Conservation (phyloP, 1,140 invertebrate genomes). For the Ditylenchus dipsaci region DNA sequence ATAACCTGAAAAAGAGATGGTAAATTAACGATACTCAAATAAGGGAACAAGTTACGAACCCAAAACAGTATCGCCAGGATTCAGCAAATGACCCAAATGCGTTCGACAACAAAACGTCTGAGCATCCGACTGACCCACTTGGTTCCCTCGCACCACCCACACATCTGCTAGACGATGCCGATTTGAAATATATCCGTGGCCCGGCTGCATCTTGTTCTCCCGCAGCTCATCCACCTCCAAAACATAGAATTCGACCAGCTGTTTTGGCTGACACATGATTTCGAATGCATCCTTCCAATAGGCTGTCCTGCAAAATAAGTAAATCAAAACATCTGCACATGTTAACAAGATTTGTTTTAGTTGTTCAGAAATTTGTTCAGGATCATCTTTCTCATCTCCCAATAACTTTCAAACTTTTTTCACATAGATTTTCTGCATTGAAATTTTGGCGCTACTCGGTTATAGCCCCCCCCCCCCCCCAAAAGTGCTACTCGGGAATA, state of each 20-base stretch:
- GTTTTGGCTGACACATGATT: constrained; percentile 80
- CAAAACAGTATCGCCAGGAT: constrained; percentile 83
- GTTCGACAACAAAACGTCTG: constrained; percentile 75
- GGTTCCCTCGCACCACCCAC: constrained; percentile 79
- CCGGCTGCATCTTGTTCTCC: constrained; percentile 67
- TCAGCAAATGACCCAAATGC: constrained; percentile 87
- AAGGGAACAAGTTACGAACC: constrained; percentile 63
- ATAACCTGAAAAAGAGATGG: constrained; percentile 37
- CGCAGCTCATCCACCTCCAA: constrained; percentile 84
- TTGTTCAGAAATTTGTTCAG: no score
- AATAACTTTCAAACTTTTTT: not conserved
- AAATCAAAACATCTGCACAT: not conserved
- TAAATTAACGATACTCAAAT: not conserved
- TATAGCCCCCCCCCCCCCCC: no score
- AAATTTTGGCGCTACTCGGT: no score
- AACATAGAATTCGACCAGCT: constrained; percentile 84
- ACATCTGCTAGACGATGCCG: constrained; percentile 86
- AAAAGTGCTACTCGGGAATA: no score
- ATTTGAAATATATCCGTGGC: constrained; percentile 76
- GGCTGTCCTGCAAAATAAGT: constrained; percentile 62
- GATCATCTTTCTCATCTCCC: no score
- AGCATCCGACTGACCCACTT: constrained; percentile 78
- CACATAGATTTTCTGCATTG: not conserved
- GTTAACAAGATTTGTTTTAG: no score
- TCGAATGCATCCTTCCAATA: constrained; percentile 84